Percentiles rank a stretch among this genome's conserved stretches.
Evolutionary conservation across 37 sponge, comb jelly and placozoan genomes (phyloP).

Genomic region (Cliona cf. orientalis): DNA sequence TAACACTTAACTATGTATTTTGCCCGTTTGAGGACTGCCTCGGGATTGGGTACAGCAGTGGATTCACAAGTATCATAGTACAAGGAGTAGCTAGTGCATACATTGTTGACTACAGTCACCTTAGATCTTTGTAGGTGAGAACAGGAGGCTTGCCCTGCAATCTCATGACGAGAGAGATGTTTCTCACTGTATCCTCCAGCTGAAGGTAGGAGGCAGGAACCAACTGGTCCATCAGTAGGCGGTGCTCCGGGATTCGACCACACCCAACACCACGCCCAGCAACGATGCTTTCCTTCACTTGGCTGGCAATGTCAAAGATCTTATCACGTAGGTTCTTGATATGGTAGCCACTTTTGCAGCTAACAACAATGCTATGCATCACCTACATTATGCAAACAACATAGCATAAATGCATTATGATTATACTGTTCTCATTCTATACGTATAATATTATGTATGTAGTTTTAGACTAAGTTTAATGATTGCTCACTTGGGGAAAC

Average conservation of each 20-base stretch:
- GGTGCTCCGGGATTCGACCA: conserved; percentile 63
- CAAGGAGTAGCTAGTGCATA: too few species aligned
- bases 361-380: conserved; percentile 66
- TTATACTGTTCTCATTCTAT: too few species aligned
- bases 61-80: conserved; percentile 93
- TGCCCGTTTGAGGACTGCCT: conserved; percentile 98
- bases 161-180: conserved; percentile 50
- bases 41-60: conserved; percentile 89
- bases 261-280: conserved; percentile 53
- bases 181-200: conserved; percentile 81
- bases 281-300: conserved; percentile 65
- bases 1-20: too few species aligned
- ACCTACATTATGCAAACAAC: conserved; percentile 27
- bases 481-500: conserved; percentile 32
- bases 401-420: not conserved
- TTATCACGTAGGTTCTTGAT: conserved; percentile 65
- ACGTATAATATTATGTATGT: too few species aligned
- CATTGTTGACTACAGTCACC: too few species aligned
- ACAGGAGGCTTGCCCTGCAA: conserved; percentile 59
- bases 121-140: conserved; percentile 66
- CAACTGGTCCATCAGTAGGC: conserved; percentile 87
- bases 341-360: conserved; percentile 45
- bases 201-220: conserved; percentile 86
- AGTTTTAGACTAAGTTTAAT: too few species aligned
- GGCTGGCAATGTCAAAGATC: conserved; percentile 77